A percentile compares a stretch with the other conserved stretches of the same genome.
Evolutionary conservation across 2,797 vertebrate species (phyloP).

Genomic region (Pipistrellus pipistrellus): DNA sequence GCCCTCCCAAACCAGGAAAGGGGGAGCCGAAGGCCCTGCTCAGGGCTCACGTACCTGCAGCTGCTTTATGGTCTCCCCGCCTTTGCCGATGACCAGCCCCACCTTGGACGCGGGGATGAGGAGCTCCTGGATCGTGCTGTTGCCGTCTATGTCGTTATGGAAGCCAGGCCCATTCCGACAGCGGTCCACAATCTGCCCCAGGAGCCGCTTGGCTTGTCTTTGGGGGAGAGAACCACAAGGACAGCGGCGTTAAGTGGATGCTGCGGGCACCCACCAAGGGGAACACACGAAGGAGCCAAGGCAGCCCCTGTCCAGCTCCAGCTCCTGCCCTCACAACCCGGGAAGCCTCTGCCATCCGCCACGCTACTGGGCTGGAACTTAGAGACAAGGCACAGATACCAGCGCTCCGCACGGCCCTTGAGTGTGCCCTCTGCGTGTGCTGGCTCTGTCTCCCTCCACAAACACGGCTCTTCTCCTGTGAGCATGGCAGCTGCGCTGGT

Average conservation of each 20-base stretch:
- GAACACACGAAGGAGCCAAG: background rate
- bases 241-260: conserved; percentile 76
- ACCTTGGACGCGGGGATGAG: conserved; percentile 99
- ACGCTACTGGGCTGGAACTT: conserved; percentile 42
- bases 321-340: conserved; percentile 67
- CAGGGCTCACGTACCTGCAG: conserved; percentile 92
- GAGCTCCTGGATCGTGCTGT: conserved; percentile 96
- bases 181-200: conserved; percentile 98
- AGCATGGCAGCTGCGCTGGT: background rate
- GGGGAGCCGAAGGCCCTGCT: background rate
- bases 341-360: conserved; percentile 56
- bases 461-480: background rate
- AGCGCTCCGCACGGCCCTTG: background rate
- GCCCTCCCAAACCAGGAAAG: background rate
- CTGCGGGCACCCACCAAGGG: background rate
- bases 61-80: conserved; percentile 99
- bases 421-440: background rate
- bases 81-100: conserved; percentile 99
- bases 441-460: background rate
- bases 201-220: conserved; percentile 97
- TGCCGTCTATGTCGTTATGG: conserved; percentile 95
- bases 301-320: conserved; percentile 71
- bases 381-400: background rate
- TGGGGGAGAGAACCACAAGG: conserved; percentile 84
- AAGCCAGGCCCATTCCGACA: conserved; percentile 98